Evolutionary conservation across 2,888 invertebrate species (phyloP), one percentile per base, ranked within the genome.

Genomic region (Petrolisthes cinctipes): DNA sequence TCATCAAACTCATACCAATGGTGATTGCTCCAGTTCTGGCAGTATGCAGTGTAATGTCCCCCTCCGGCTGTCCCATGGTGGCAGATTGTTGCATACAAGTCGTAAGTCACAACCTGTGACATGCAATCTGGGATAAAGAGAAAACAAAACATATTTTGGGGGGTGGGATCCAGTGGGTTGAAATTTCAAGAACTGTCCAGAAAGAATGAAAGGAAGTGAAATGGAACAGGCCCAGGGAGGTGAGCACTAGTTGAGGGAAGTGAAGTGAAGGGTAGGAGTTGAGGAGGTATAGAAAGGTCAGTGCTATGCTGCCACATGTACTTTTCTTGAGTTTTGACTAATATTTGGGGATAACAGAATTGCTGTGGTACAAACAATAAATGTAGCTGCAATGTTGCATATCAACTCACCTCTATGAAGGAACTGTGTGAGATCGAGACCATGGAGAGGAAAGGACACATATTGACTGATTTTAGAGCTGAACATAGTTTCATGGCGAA

Each of bases 1-100:
- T 99, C 99, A 93, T 99, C 99, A 93, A 96, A 99, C 92, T 98
- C 97, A 93, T 97, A 98, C 99, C 99, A 99, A 91, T 95, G 95
- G 54, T 95, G 95, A 91, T 93, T 93, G 80, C 95, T 92, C 4
- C 95, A 94, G 92, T 97, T 97, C 82, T 96, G 94, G 0, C 97
- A 97, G 92, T 96, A 98, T 91, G 98, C 97, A 4, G 98, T 98
- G 93, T 99, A 99, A 93, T 99, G 99, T 0, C 99, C 99, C 90
- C 98, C 98, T 79, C 98, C 97, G 20, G 98, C 98, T 0, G 97
- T 97, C 56, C 99, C 97, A 93, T 98, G 96, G 94, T 99, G 99
- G 92, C 98, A 97, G 91, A 99, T 98, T 51, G 99, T 97, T 56
- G 98, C 97, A 91, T 96, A 95, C 73, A 99, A 94, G 92, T 98